Conservation (phyloP, 1,140 invertebrate genomes). For the Bombus huntii region DNA sequence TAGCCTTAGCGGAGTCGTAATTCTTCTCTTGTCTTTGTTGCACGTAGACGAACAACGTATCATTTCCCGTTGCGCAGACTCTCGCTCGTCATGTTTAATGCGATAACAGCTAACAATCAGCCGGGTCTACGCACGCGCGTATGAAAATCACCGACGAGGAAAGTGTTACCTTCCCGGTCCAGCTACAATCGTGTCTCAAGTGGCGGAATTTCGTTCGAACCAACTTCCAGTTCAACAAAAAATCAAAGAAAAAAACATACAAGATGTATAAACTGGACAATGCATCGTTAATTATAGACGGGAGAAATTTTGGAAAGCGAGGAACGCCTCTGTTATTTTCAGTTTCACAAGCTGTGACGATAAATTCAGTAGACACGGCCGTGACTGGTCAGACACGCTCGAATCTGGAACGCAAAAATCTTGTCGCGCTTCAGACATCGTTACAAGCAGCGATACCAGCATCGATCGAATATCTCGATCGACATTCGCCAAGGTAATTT, state of each 20-base stretch:
- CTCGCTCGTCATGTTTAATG: constrained; percentile 39
- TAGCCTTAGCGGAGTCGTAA: constrained; percentile 13
- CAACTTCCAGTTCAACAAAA: neutral
- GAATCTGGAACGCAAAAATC: neutral
- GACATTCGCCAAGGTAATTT: neutral
- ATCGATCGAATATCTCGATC: neutral
- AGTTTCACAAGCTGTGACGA: neutral
- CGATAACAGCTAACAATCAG: constrained; percentile 51
- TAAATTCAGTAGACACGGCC: neutral
- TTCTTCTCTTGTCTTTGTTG: constrained; percentile 34
- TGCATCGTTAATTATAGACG: too few relatives aligned
- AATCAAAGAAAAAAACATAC: neutral
- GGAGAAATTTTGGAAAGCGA: constrained; percentile 43
- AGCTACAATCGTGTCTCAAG: neutral
- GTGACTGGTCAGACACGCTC: neutral
- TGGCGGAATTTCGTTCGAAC: neutral
- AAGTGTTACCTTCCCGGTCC: constrained; percentile 4
- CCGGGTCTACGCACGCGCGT: constrained; percentile 39
- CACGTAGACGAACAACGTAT: constrained; percentile 32
- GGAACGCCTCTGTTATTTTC: neutral
- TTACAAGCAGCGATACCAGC: neutral
- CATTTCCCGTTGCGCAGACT: constrained; percentile 31
- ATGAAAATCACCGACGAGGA: constrained; percentile 44
- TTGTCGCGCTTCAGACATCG: neutral
- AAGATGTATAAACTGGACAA: neutral